Evolutionary conservation across 2,797 vertebrate species (phyloP), one percentile per base, ranked within the genome.

Genomic region (Gymnoscopelus braueri): DNA sequence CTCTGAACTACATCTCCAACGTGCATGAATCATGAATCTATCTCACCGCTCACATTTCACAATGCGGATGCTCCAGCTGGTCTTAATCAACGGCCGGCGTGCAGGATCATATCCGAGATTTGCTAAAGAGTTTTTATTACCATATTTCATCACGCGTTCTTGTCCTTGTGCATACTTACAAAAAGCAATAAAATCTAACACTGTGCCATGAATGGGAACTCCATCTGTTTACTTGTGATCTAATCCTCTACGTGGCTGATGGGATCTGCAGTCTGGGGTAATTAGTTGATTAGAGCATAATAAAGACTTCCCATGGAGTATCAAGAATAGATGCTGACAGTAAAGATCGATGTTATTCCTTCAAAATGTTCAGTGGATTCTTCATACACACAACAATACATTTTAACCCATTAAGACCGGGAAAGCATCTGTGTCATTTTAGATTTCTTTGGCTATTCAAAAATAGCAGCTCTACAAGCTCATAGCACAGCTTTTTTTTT

Each of bases 231-330:
- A 64, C 49, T 56, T n/a, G 5, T 62, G 15, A 15, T 29, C 23
- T 76, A 64, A 72, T 79, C 68, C 65, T 63, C 51, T 59, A 3
- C 69, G 66, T 64, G 61, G 75, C 44, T 67, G 62, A 70, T 62
- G 56, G 19, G 63, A 63, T 0, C 11, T 49, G 49, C 63, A 51
- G 24, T 24, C 57, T 75, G 61, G 54, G 5, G 47, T 65, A 72
- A 80, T 78, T 60, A 66, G 64, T 47, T 62, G 54, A 73, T 74
- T 65, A 57, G 23, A 65, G 51, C 53, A n/a, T 55, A 52, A 69
- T 75, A 47, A 10, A 63, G 47, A 15, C 44, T 7, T 64, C 35
- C 39, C 29, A 48, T 14, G 35, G 48, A 61, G 52, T 50, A 39
- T 39, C 26, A 29, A 29, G 2, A 4, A 29, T 29, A 29, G 26